phyloP scores from a whole-genome alignment of 2,113 vertebrate genomes.

The Prionailurus bengalensis region DNA sequence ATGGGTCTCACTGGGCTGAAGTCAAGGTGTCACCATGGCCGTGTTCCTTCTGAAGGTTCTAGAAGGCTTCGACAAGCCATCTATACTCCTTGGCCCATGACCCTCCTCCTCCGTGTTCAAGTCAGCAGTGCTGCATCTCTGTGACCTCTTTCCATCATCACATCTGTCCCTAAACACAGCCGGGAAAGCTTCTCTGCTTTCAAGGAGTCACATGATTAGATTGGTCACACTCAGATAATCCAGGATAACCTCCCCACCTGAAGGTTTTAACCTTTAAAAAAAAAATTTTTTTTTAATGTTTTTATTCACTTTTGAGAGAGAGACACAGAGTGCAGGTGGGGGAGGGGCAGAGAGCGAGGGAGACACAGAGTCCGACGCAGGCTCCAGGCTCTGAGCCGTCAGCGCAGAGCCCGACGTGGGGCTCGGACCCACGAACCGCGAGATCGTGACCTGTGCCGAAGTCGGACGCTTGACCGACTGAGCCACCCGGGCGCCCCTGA shows the following conservation, averaged over 20 bases:
- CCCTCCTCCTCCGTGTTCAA: neutral
- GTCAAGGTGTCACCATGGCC: neutral
- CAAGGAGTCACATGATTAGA: neutral
- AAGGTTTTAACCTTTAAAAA: neutral
- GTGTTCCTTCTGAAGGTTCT: neutral
- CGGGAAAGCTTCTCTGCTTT: neutral
- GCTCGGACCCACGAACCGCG: no score
- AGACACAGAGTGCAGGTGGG: no score
- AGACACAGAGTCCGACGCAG: no score
- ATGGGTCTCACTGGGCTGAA: neutral
- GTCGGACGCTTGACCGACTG: no score
- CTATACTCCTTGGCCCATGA: neutral
- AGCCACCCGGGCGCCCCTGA: no score
- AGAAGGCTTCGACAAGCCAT: neutral
- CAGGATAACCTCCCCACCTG: neutral
- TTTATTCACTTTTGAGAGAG: no score
- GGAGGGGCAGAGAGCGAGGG: no score
- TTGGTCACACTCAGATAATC: neutral
- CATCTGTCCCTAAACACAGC: neutral
- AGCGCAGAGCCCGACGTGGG: no score
- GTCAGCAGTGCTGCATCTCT: neutral
- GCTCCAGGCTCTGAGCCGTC: no score
- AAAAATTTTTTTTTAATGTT: no score
- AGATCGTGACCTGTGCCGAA: no score
- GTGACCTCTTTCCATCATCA: neutral